Evolutionary conservation across 2,888 invertebrate species (phyloP), one percentile per base, ranked within the genome.

Genomic region (Agrotis segetum): DNA sequence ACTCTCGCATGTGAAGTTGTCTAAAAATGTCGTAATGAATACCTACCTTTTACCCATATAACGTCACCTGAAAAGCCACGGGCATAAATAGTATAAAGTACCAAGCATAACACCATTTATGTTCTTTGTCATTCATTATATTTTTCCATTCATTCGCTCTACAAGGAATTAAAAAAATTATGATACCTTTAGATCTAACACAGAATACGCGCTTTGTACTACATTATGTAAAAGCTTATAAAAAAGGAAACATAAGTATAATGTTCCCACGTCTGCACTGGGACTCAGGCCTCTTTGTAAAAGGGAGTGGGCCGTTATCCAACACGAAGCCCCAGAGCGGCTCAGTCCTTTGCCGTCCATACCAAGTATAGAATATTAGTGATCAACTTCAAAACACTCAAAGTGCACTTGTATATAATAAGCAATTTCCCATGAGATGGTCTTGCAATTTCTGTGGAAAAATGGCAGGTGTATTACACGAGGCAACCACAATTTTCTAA

Each of bases 351-450:
- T 34, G 40, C 6, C 19, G 21, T 47, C 50, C 24, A 58, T 52
- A 47, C 53, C n/a, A 44, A 53, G 52, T 59, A 44, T 59, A 59
- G n/a, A 47, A 24, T 16, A 46, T 1, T 46, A 46, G 24, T 21
- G 21, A n/a, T 67, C 49, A 77, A 65, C 56, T 58, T 70, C 56
- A 63, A 21, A 53, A 50, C 52, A 50, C 19, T 24, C 44, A 49
- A 69, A 76, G 53, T 76, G 64, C 64, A 60, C 50, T 65, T 59
- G 16, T 61, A 53, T 21, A 69, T 60, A 64, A 46, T 40, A 53
- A 29, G 21, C 53, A 40, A 62, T 82, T 59, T 77, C 58, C 58
- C 79, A 58, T 21, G 53, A 66, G 65, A 56, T 60, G n/a, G 16
- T 62, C 14, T 62, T 61, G 40, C 14, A 59, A 65, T 14, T 62